These are phyloP conservation scores for Typhlichthys subterraneus DNA, from an alignment of 2,797 vertebrate species.

Conservation along the genomic window DNA sequence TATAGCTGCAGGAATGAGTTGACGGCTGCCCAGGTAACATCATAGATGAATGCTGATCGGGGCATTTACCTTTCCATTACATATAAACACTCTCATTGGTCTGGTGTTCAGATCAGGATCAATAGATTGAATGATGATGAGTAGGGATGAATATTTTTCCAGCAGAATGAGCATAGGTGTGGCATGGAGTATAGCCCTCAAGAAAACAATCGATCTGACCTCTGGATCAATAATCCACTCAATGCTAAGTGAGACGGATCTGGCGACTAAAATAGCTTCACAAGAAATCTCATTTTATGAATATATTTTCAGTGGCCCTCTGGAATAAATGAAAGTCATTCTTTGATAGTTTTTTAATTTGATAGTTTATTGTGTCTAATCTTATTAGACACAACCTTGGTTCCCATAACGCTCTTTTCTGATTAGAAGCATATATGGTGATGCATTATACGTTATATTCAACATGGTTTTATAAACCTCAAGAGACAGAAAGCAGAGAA, in stretches of 20 bases:
- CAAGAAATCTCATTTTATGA: slow-evolving; percentile 28
- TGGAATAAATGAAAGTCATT: slow-evolving; percentile 20
- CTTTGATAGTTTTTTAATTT: slow-evolving; percentile 2
- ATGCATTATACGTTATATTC: neutral
- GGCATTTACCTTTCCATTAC: slow-evolving; percentile 31
- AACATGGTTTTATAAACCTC: slow-evolving; percentile 12
- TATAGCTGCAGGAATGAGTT: slow-evolving; percentile 37
- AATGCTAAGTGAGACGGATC: slow-evolving; percentile 46
- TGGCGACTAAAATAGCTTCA: slow-evolving; percentile 41
- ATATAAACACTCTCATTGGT: slow-evolving; percentile 19
- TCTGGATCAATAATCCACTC: slow-evolving; percentile 58
- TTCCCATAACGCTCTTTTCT: slow-evolving; percentile 3
- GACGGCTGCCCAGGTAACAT: slow-evolving; percentile 27
- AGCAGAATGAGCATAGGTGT: slow-evolving; percentile 26
- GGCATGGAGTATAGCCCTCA: slow-evolving; percentile 49
- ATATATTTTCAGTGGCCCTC: slow-evolving; percentile 21
- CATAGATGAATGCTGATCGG: slow-evolving; percentile 26
- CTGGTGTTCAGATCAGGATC: slow-evolving; percentile 50
- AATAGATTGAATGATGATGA: slow-evolving; percentile 61
- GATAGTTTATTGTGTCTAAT: neutral
- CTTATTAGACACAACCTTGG: neutral
- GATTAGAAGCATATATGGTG: neutral
- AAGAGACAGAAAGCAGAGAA: slow-evolving; percentile 9
- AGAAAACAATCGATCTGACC: slow-evolving; percentile 60
- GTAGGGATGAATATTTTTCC: slow-evolving; percentile 49